A percentile compares a stretch with the other conserved stretches of the same genome.
These are phyloP conservation scores for Loripinus fragilis DNA, from an alignment of 2,888 invertebrate species.

Conservation along the genomic window DNA sequence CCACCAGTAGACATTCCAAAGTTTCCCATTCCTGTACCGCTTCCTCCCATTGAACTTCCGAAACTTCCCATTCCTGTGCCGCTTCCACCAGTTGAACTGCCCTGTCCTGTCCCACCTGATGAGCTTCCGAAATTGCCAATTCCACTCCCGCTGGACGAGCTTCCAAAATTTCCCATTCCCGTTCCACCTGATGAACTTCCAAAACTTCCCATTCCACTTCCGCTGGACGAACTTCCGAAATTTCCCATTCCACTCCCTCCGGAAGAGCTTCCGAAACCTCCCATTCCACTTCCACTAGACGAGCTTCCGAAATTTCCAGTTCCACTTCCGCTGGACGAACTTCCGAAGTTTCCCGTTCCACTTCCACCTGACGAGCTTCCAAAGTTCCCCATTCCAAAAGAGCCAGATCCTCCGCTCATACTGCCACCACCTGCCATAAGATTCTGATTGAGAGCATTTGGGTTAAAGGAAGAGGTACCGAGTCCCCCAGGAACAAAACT, in stretches of 20 bases:
- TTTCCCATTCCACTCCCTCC: constrained; percentile 2
- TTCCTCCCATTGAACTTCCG: constrained; percentile 27
- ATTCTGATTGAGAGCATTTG: constrained; percentile 37
- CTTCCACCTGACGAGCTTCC: constrained; percentile 16
- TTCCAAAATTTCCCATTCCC: not conserved
- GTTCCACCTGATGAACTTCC: not conserved
- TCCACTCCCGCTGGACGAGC: not conserved
- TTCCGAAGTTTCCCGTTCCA: constrained; percentile 1
- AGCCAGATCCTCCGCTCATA: constrained; percentile 24
- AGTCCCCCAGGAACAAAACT: constrained; percentile 31
- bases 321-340: not conserved
- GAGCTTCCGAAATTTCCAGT: not conserved
- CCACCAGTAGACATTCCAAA: not conserved
- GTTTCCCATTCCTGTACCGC: constrained; percentile 23
- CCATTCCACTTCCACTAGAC: no score
- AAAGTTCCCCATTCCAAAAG: constrained; percentile 11
- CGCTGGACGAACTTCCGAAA: constrained; percentile 29
- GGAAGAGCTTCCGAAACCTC: not conserved
- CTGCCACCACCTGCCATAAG: constrained; percentile 30
- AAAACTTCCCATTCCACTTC: not conserved
- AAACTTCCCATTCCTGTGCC: constrained; percentile 10
- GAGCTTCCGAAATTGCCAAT: constrained; percentile 20
- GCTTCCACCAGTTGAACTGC: constrained; percentile 1
- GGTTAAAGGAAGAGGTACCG: constrained; percentile 35
- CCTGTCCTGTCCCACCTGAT: constrained; percentile 17